Conservation (phyloP, 2,888 invertebrate genomes). For the Drosophila borealis region DNA sequence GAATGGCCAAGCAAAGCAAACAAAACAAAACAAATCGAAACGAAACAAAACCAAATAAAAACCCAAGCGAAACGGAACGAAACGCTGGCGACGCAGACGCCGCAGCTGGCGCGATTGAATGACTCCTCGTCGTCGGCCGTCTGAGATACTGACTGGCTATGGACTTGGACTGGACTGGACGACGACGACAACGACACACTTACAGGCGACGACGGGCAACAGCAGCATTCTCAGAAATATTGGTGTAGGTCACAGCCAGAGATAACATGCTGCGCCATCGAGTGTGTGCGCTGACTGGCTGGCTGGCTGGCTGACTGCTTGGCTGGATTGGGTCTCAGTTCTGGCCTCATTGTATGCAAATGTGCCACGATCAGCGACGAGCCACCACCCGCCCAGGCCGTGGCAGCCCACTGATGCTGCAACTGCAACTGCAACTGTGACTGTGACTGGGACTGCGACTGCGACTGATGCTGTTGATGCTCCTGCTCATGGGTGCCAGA, state of each 20-base stretch:
- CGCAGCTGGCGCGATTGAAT: slow-evolving; percentile 79
- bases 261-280: slow-evolving; percentile 84
- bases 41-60: slow-evolving; percentile 50
- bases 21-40: slow-evolving; percentile 47
- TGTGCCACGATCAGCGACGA: slow-evolving; percentile 78
- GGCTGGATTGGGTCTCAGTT: slow-evolving; percentile 55
- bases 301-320: slow-evolving; percentile 12
- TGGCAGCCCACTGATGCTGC: slow-evolving; percentile 29
- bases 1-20: slow-evolving; percentile 70
- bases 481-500: slow-evolving; percentile 75
- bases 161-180: slow-evolving; percentile 57
- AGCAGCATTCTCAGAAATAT: slow-evolving; percentile 85
- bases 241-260: slow-evolving; percentile 85
- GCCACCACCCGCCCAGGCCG: slow-evolving; percentile 74
- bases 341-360: slow-evolving; percentile 85
- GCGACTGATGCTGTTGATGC: slow-evolving; percentile 24
- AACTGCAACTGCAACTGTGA: slow-evolving; percentile 34
- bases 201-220: slow-evolving; percentile 76
- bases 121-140: slow-evolving; percentile 74
- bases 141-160: slow-evolving; percentile 77
- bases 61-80: slow-evolving; percentile 52
- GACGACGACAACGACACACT: slow-evolving; percentile 70
- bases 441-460: slow-evolving; percentile 18
- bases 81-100: slow-evolving; percentile 70
- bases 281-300: slow-evolving; percentile 25